Evolutionary conservation across 2,113 vertebrate species (phyloP), one percentile per base, ranked within the genome.

Genomic region (Benitochromis conjunctus): DNA sequence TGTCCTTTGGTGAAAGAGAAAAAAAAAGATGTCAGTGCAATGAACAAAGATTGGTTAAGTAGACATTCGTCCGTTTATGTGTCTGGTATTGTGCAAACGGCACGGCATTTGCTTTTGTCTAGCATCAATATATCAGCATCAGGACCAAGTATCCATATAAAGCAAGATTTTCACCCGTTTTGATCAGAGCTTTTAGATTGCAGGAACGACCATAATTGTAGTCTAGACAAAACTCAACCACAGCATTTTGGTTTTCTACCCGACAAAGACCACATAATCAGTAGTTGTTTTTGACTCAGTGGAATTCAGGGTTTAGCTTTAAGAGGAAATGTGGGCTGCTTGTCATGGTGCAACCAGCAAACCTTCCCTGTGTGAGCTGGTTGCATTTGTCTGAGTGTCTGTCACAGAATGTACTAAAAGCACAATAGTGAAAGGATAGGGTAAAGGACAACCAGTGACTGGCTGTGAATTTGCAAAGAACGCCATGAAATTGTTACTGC

Each of bases 181-280:
- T 91, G 83, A 92, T 89, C 79, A 14, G 46, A 10, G 58, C 69
- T 91, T 76, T 91, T 91, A 90, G 29, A 36, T 66, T 43, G 26
- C 71, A 58, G 34, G 80, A 89, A 83, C 82, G 51, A 86, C 81
- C 34, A 48, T 84, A 81, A 82, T 92, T 83, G 92, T 80, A 34
- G 93, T 91, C 86, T 90, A 92, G 89, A 91, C 89, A 11, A 38
- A 46, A 80, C 21, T 5, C 54, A 5, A 57, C 87, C 86, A 60
- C 88, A 84, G 43, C 38, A 18, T 77, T 89, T 84, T 51, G 54
- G 54, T 87, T 79, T 80, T 26, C 41, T 77, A 58, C 53, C 34
- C 85, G 26, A 71, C 26, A 74, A 79, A 36, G 26, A 54, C 85
- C 85, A 88, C 86, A 93, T 85, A 90, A 87, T 89, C 84, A 82